Conservation (phyloP, 2,797 vertebrate species). For the Apogon talboti region DNA sequence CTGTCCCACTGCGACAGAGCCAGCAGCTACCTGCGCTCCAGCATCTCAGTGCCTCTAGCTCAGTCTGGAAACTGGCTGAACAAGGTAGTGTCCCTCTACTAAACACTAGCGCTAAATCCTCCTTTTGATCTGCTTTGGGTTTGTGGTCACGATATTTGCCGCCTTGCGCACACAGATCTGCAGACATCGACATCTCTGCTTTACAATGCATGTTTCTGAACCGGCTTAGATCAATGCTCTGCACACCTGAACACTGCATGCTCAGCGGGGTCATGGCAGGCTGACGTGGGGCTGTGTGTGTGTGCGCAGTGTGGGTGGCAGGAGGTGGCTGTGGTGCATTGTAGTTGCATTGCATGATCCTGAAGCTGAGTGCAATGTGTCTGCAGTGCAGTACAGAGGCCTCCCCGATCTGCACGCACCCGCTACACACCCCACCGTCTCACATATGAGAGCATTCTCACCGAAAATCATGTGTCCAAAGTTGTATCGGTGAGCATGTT, state of each 20-base stretch:
- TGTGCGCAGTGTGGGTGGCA: conserved; percentile 70
- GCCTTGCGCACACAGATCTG: not conserved
- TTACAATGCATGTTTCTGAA: conserved; percentile 3
- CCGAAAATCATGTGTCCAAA: not conserved
- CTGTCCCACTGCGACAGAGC: conserved; percentile 91
- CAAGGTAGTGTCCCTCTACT: conserved; percentile 82
- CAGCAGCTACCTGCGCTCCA: conserved; percentile 90
- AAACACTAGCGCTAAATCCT: not conserved
- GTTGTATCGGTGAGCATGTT: not conserved
- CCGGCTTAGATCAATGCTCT: not conserved
- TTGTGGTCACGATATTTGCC: not conserved
- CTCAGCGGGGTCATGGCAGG: conserved; percentile 17
- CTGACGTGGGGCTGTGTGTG: conserved; percentile 49
- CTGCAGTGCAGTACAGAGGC: conserved; percentile 97
- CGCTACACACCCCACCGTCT: conserved; percentile 56
- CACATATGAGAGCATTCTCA: conserved; percentile 1
- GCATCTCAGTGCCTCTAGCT: conserved; percentile 86
- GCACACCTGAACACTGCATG: conserved; percentile 24
- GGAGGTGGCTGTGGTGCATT: conserved; percentile 96
- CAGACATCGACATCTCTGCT: not conserved
- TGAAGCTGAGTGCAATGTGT: conserved; percentile 91
- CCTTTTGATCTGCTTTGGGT: conserved; percentile 1
- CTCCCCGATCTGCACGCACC: conserved; percentile 77
- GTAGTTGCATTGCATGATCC: conserved; percentile 99
- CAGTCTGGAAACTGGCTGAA: conserved; percentile 86